These are phyloP conservation scores for Cetoscarus ocellatus DNA, from an alignment of 2,797 vertebrate species.

Conservation along the genomic window DNA sequence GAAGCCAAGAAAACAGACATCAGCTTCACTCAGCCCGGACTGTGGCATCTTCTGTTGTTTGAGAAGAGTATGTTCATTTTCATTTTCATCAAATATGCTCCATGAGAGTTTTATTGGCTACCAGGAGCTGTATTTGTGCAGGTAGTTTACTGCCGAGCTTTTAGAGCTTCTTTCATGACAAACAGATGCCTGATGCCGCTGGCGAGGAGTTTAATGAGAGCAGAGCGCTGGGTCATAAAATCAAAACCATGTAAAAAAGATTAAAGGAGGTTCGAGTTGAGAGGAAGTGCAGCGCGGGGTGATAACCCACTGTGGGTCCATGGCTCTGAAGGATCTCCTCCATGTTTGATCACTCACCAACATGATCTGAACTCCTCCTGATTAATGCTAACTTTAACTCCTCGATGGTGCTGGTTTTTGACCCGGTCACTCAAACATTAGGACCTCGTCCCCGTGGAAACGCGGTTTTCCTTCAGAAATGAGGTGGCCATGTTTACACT, in stretches of 20 bases:
- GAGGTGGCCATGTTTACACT: constrained; percentile 14
- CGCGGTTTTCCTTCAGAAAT: constrained; percentile 10
- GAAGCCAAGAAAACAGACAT: not conserved
- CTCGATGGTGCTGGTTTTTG: not conserved
- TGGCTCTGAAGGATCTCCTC: not conserved
- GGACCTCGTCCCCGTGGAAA: not conserved
- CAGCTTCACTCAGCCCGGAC: no score
- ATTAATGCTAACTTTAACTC: not conserved
- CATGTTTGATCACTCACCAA: not conserved
- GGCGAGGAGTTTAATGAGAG: not conserved
- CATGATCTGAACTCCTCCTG: no score
- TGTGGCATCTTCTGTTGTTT: no score
- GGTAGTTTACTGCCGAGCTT: not conserved
- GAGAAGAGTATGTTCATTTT: no score
- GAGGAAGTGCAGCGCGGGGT: not conserved
- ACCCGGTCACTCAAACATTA: rapidly evolving
- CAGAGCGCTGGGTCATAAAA: constrained; percentile 1
- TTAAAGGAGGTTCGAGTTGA: not conserved
- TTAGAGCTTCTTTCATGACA: not conserved
- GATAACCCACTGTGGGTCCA: not conserved
- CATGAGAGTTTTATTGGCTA: no score
- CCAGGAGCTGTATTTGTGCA: not conserved
- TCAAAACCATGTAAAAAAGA: not conserved
- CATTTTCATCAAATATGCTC: no score
- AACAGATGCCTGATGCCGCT: not conserved